phyloP scores from a whole-genome alignment of 2,888 invertebrate genomes.

The Hydroisotoma schaefferi region DNA sequence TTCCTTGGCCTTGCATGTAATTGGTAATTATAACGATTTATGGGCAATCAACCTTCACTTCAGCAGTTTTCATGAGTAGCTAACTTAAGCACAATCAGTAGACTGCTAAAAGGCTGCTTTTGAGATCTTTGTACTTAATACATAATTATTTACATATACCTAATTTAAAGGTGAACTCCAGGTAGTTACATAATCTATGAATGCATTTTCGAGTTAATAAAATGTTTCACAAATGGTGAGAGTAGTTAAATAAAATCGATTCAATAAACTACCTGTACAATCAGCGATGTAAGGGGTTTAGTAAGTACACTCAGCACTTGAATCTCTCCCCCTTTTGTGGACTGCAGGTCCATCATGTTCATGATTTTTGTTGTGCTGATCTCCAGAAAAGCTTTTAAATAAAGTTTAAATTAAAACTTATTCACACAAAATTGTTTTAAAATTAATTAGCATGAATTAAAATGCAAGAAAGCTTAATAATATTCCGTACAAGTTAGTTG shows the following conservation, averaged over 20 bases:
- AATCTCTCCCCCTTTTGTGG: conserved; percentile 49
- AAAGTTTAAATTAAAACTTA: not conserved
- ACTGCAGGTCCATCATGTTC: conserved; percentile 47
- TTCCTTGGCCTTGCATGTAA: too few relatives aligned
- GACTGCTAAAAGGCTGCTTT: too few relatives aligned
- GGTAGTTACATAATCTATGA: too few relatives aligned
- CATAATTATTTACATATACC: too few relatives aligned
- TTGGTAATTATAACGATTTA: too few relatives aligned
- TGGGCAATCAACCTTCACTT: too few relatives aligned
- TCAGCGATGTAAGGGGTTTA: conserved; percentile 53
- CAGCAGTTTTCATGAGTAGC: too few relatives aligned
- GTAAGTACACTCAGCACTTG: conserved; percentile 54
- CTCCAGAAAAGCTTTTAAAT: conserved; percentile 50
- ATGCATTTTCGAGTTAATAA: too few relatives aligned
- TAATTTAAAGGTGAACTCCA: too few relatives aligned
- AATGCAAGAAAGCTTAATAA: not conserved
- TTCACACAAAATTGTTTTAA: not conserved
- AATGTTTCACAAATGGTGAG: too few relatives aligned
- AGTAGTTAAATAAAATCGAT: not conserved
- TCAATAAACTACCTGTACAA: conserved; percentile 52
- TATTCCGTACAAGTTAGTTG: conserved; percentile 50
- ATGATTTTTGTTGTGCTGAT: conserved; percentile 51
- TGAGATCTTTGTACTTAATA: too few relatives aligned
- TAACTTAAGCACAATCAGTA: too few relatives aligned
- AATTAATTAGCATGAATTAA: not conserved